A percentile compares a stretch with the other conserved stretches of the same genome.
phyloP scores from a whole-genome alignment of 2,888 invertebrate genomes.

The Athrips mouffetella region DNA sequence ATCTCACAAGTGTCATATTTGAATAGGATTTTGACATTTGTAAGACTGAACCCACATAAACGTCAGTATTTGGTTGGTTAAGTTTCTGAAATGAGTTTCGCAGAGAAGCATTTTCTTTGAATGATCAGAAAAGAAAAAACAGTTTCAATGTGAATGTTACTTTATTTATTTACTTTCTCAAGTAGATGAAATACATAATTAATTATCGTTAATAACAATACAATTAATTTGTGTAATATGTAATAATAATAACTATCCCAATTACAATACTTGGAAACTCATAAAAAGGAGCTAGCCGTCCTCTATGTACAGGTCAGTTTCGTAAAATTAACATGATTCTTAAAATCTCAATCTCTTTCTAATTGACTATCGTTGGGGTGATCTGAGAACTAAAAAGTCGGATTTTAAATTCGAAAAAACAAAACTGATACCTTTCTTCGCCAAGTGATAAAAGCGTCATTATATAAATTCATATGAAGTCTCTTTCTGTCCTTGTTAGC shows the following conservation, averaged over 20 bases:
- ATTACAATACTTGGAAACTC: constrained; percentile 44
- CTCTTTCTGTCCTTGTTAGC: no score
- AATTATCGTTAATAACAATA: constrained; percentile 62
- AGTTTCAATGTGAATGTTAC: constrained; percentile 28
- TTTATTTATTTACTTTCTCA: constrained; percentile 58
- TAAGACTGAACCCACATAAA: no score
- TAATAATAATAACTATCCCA: constrained; percentile 37
- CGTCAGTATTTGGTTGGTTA: no score
- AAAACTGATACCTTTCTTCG: no score
- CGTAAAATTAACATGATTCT: constrained; percentile 58
- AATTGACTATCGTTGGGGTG: constrained; percentile 79
- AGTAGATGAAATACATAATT: constrained; percentile 65
- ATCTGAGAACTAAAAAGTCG: constrained; percentile 59
- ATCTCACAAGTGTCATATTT: no score
- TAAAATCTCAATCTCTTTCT: constrained; percentile 72
- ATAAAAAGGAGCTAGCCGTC: constrained; percentile 40
- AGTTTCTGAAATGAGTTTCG: no score
- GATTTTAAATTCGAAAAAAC: no score
- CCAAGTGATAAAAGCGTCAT: no score
- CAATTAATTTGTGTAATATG: constrained; percentile 53
- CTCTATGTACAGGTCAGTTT: constrained; percentile 55
- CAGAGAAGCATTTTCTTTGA: no score
- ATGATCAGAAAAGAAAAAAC: neutral
- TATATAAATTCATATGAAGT: no score
- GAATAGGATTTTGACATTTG: no score